Evolutionary conservation across 2,797 vertebrate species (phyloP).

Genomic region (Nannoperca australis): DNA sequence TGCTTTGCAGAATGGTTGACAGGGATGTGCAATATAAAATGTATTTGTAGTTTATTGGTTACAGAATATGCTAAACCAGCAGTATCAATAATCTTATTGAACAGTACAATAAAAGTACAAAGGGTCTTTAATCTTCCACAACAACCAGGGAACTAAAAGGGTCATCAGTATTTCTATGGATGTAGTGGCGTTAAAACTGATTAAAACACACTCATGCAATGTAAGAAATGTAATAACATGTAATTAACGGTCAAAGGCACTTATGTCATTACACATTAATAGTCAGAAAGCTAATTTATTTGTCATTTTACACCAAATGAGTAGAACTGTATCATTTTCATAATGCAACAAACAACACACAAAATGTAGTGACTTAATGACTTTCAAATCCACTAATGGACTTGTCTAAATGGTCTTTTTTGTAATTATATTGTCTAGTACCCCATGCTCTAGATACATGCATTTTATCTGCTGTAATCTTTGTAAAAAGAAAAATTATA

Average conservation of each 20-base stretch:
- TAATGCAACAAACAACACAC: conserved; percentile 30
- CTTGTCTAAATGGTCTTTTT: conserved; percentile 55
- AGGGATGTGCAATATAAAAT: background rate
- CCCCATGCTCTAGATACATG: conserved; percentile 52
- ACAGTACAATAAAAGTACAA: background rate
- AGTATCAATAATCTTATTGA: background rate
- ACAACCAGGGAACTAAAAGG: conserved; percentile 5
- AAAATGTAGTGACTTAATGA: conserved; percentile 15
- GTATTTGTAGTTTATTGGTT: background rate
- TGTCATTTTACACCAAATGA: conserved; percentile 5
- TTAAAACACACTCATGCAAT: background rate
- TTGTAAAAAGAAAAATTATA: conserved; percentile 73
- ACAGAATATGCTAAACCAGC: background rate
- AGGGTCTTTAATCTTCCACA: conserved; percentile 1
- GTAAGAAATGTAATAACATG: background rate
- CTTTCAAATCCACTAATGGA: conserved; percentile 56
- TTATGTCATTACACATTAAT: conserved; percentile 4
- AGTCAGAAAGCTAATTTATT: background rate
- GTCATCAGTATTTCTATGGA: conserved; percentile 1
- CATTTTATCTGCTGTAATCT: conserved; percentile 77
- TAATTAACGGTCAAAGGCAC: background rate
- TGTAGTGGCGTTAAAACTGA: background rate
- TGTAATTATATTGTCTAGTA: conserved; percentile 56
- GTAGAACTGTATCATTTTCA: conserved; percentile 15
- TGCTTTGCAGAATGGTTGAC: background rate